Percentiles rank a stretch among this genome's conserved stretches.
Evolutionary conservation across 2,797 vertebrate genomes (phyloP).

Genomic region (Syngnathus rostellatus): DNA sequence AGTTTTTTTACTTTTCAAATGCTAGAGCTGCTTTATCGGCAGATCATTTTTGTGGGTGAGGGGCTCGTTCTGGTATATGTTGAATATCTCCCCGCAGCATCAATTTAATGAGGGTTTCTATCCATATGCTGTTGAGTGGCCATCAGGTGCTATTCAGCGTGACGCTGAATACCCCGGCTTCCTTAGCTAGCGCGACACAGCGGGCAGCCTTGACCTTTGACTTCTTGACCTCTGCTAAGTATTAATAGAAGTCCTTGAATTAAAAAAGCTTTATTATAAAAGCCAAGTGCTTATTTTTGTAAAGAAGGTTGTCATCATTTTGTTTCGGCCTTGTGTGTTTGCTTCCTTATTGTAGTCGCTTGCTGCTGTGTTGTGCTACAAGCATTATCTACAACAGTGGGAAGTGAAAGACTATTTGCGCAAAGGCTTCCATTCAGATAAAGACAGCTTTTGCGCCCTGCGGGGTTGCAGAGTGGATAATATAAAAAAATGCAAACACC

Average conservation of each 20-base stretch:
- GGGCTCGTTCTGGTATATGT: neutral
- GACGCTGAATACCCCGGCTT: neutral
- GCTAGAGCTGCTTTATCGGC: neutral
- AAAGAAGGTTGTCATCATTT: constrained; percentile 15
- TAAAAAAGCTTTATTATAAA: neutral
- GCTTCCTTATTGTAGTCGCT: constrained; percentile 23
- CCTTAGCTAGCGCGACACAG: constrained; percentile 5
- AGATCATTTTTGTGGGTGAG: neutral
- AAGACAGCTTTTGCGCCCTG: constrained; percentile 30
- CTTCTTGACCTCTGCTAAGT: constrained; percentile 34
- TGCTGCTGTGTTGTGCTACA: constrained; percentile 18
- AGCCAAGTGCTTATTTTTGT: constrained; percentile 6
- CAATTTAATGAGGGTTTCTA: constrained; percentile 46
- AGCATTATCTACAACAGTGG: constrained; percentile 29
- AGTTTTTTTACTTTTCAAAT: constrained; percentile 6
- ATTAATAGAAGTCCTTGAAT: constrained; percentile 8
- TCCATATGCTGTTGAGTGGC: constrained; percentile 17
- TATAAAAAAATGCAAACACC: constrained; percentile 38
- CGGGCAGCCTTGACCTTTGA: constrained; percentile 38
- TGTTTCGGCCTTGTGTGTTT: constrained; percentile 12
- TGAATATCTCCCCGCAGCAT: constrained; percentile 38
- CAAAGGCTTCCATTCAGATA: constrained; percentile 29
- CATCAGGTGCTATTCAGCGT: constrained; percentile 1
- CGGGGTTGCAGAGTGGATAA: constrained; percentile 27
- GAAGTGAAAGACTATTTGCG: constrained; percentile 21